phyloP scores from a whole-genome alignment of 2,113 vertebrate species.

The Grus americana region DNA sequence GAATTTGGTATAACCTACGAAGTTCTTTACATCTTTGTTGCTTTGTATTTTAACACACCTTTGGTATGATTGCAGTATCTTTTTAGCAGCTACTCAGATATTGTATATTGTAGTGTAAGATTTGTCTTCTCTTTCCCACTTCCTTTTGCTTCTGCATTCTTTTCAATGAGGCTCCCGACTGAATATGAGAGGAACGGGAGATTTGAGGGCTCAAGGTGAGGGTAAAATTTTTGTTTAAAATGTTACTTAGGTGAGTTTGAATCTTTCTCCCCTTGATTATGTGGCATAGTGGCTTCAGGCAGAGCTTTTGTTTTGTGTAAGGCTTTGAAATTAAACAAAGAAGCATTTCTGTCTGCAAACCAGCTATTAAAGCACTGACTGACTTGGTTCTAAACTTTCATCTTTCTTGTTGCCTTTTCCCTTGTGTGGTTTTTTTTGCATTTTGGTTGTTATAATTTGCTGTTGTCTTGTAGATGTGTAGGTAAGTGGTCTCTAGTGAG shows the following conservation, averaged over 20 bases:
- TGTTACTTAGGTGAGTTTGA: slow-evolving; percentile 59
- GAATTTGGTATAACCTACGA: slow-evolving; percentile 38
- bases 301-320: slow-evolving; percentile 41
- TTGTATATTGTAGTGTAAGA: slow-evolving; percentile 74
- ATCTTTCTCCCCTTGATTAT: slow-evolving; percentile 29
- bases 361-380: slow-evolving; percentile 40
- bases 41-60: slow-evolving; percentile 19
- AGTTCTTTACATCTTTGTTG: slow-evolving; percentile 66
- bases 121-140: slow-evolving; percentile 79
- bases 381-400: slow-evolving; percentile 29
- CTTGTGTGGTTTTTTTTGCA: not conserved
- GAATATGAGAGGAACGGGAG: slow-evolving; percentile 99
- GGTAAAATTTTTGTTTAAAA: slow-evolving; percentile 74
- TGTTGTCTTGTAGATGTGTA: slow-evolving; percentile 11
- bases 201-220: slow-evolving; percentile 99
- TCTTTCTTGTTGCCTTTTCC: slow-evolving; percentile 30
- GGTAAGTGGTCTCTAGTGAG: not conserved
- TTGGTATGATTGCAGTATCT: slow-evolving; percentile 22
- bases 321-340: slow-evolving; percentile 48
- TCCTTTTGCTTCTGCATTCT: slow-evolving; percentile 79
- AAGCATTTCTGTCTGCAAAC: slow-evolving; percentile 49
- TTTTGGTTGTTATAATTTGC: not conserved
- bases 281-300: slow-evolving; percentile 16
- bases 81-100: slow-evolving; percentile 38
- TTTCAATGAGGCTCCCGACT: slow-evolving; percentile 91